A percentile compares a stretch with the other conserved stretches of the same genome.
Evolutionary conservation across 2,113 vertebrate species (phyloP).

Genomic region (Ceratotherium simum): DNA sequence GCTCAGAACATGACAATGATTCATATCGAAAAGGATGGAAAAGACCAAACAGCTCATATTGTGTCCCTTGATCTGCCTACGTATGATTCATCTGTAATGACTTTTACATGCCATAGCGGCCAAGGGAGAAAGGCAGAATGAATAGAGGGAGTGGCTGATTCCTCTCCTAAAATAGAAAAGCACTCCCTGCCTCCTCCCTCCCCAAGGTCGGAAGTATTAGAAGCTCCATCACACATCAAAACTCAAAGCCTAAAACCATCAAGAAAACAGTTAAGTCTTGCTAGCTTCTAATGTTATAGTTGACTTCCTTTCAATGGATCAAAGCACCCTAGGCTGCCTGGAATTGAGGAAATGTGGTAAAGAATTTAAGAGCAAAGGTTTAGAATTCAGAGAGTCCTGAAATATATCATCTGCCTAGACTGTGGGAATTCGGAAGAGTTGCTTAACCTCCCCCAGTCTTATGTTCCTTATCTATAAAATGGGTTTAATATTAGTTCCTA

Average conservation of each 20-base stretch:
- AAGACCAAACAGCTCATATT: not conserved
- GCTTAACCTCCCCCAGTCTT: not conserved
- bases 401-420: not conserved
- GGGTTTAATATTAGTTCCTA: not conserved
- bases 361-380: not conserved
- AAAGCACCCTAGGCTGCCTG: not conserved
- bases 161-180: not conserved
- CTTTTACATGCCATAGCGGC: not conserved
- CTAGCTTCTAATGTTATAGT: not conserved
- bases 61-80: constrained; percentile 40
- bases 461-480: not conserved
- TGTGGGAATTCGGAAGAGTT: not conserved
- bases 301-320: not conserved
- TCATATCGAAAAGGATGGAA: not conserved
- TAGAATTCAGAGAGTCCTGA: not conserved
- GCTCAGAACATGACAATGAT: constrained; percentile 24
- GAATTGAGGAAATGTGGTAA: not conserved
- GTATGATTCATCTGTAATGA: not conserved
- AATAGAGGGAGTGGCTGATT: not conserved
- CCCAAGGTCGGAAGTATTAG: not conserved
- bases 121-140: not conserved
- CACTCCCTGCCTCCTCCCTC: not conserved
- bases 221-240: not conserved
- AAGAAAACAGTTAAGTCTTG: not conserved
- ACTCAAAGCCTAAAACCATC: not conserved